These are phyloP conservation scores for Lacerta viridis DNA, from an alignment of 2,797 vertebrate genomes.

Conservation along the genomic window DNA sequence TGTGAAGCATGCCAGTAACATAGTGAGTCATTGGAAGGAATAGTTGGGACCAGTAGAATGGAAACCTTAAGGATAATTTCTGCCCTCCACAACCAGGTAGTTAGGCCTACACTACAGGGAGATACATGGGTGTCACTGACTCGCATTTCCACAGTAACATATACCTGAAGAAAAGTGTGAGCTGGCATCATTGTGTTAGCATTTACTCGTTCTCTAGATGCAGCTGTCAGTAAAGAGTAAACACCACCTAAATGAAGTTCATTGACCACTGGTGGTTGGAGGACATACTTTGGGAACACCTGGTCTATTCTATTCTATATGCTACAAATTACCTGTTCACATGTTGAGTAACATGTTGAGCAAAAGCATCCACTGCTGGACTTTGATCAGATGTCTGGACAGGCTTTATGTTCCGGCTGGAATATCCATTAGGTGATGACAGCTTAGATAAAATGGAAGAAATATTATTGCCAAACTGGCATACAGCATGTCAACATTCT, in stretches of 20 bases:
- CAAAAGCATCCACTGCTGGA: conserved; percentile 68
- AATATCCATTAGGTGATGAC: conserved; percentile 86
- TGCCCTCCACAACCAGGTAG: too few species aligned
- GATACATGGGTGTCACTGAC: background rate
- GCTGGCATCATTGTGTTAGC: background rate
- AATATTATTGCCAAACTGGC: background rate
- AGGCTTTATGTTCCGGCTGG: conserved; percentile 73
- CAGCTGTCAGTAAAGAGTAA: background rate
- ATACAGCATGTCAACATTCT: background rate
- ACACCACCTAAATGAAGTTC: too few species aligned
- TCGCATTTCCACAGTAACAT: background rate
- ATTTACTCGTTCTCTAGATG: background rate
- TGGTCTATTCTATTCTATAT: background rate
- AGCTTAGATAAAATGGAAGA: conserved; percentile 74
- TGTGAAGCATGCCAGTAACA: conserved; percentile 36
- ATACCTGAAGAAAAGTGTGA: background rate
- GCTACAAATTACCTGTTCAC: conserved; percentile 69
- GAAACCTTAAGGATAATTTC: background rate
- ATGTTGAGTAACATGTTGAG: conserved; percentile 67
- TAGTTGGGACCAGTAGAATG: background rate
- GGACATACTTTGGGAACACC: too few species aligned
- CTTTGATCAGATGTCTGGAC: conserved; percentile 58
- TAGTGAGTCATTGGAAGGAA: conserved; percentile 28
- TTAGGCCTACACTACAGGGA: background rate
- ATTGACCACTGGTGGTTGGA: too few species aligned